These are phyloP conservation scores for Brenthis ino DNA, from an alignment of 2,888 invertebrate genomes.

Conservation along the genomic window DNA sequence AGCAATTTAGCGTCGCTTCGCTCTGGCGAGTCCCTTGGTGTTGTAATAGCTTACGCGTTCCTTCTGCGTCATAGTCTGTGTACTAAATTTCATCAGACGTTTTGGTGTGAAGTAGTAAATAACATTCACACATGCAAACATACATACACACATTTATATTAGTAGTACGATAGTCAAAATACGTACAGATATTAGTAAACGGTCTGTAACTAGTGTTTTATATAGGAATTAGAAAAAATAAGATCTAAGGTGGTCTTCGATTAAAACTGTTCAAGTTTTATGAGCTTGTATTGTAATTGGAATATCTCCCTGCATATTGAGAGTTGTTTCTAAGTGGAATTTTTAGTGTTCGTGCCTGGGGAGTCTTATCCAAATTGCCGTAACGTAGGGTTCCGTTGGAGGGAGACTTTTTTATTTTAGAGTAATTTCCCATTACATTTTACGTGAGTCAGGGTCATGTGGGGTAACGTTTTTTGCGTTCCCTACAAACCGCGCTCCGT, in stretches of 20 bases:
- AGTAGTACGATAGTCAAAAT: background rate
- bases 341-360: constrained; percentile 68
- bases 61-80: too few relatives aligned
- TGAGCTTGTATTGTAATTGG: constrained; percentile 55
- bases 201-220: background rate
- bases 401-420: constrained; percentile 75
- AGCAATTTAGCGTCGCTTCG: too few relatives aligned
- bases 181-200: background rate
- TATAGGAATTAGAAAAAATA: constrained; percentile 21
- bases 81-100: too few relatives aligned
- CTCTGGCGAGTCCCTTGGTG: too few relatives aligned
- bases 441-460: constrained; percentile 68
- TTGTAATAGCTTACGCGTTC: too few relatives aligned
- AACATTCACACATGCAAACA: too few relatives aligned
- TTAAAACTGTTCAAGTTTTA: constrained; percentile 66
- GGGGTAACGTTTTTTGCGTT: constrained; percentile 63
- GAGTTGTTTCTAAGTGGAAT: constrained; percentile 70
- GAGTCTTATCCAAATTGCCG: constrained; percentile 76
- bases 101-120: too few relatives aligned
- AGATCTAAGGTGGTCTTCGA: constrained; percentile 49
- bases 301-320: constrained; percentile 65
- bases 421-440: constrained; percentile 78
- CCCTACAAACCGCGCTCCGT: constrained; percentile 52
- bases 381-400: constrained; percentile 66
- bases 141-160: background rate